These are phyloP conservation scores for Drosophila macrospina DNA, from an alignment of 2,888 invertebrate species.

Conservation along the genomic window DNA sequence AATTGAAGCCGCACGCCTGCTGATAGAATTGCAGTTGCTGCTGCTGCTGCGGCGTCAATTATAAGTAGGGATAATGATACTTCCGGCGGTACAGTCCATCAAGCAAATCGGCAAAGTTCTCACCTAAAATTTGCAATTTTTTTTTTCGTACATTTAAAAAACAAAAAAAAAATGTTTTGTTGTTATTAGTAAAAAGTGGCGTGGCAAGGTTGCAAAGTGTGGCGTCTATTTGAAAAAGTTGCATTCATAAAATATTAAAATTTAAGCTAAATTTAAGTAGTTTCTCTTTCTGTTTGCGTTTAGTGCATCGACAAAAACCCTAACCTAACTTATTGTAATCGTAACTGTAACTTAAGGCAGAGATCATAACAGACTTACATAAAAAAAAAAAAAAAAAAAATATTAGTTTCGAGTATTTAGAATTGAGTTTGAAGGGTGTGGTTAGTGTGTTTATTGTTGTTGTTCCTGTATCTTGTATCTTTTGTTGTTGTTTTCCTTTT, in stretches of 20 bases:
- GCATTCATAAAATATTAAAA: conserved; percentile 26
- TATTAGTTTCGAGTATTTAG: conserved; percentile 6
- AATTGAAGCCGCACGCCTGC: conserved; percentile 71
- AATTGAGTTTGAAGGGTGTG: conserved; percentile 7
- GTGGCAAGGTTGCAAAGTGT: neutral
- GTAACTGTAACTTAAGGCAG: conserved; percentile 1
- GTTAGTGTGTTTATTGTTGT: conserved; percentile 29
- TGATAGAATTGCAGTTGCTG: conserved; percentile 75
- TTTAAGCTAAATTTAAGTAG: conserved; percentile 41
- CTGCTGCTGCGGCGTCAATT: conserved; percentile 83
- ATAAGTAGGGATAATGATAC: conserved; percentile 86
- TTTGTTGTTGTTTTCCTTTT: conserved; percentile 11
- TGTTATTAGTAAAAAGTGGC: conserved; percentile 48
- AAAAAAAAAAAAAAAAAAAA: too few species aligned
- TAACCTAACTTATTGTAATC: neutral
- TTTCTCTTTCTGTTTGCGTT: conserved; percentile 2
- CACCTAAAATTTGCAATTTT: conserved; percentile 61
- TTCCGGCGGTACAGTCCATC: conserved; percentile 85
- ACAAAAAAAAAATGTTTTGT: conserved; percentile 32
- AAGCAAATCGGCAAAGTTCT: conserved; percentile 84
- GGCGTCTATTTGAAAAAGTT: conserved; percentile 55
- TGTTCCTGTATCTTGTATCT: conserved; percentile 1
- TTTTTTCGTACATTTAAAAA: conserved; percentile 29
- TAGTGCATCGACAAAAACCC: conserved; percentile 22
- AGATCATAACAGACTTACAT: conserved; percentile 2